Percentiles rank a stretch among this genome's conserved stretches.
phyloP scores from a whole-genome alignment of 2,888 invertebrate genomes.

The Rotaria socialis region DNA sequence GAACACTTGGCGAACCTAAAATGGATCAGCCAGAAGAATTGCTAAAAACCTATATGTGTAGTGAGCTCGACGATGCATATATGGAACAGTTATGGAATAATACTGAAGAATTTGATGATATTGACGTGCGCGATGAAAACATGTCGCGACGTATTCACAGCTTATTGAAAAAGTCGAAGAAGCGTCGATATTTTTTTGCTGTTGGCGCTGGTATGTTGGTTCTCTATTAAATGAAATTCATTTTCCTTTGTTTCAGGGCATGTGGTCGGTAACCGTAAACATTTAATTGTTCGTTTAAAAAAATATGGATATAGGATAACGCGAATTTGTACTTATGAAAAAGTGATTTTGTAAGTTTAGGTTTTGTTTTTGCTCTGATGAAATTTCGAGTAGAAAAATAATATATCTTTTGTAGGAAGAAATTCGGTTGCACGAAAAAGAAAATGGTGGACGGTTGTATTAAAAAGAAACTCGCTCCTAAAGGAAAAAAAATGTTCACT shows the following conservation, averaged over 20 bases:
- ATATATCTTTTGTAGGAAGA: neutral
- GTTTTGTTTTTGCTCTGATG: neutral
- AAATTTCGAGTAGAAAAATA: too few species aligned
- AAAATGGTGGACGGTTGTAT: too few species aligned
- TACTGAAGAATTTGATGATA: neutral
- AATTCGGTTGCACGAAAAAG: neutral
- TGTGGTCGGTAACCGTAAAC: neutral
- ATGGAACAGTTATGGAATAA: neutral
- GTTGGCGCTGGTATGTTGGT: neutral
- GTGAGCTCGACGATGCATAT: neutral
- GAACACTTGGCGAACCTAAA: neutral
- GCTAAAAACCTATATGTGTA: neutral
- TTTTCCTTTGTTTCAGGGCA: neutral
- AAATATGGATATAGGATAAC: neutral
- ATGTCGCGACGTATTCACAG: neutral
- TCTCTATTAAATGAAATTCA: neutral
- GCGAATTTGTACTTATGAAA: neutral
- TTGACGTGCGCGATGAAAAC: neutral
- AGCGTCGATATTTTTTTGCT: neutral
- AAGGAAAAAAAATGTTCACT: too few species aligned
- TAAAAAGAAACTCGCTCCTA: too few species aligned
- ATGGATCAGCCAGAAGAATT: neutral
- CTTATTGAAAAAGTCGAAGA: neutral
- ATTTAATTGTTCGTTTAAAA: neutral
- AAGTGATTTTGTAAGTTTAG: neutral